Base-by-base conservation (phyloP, 1,140 invertebrate species). In the Drosophila watanabei region DNA sequence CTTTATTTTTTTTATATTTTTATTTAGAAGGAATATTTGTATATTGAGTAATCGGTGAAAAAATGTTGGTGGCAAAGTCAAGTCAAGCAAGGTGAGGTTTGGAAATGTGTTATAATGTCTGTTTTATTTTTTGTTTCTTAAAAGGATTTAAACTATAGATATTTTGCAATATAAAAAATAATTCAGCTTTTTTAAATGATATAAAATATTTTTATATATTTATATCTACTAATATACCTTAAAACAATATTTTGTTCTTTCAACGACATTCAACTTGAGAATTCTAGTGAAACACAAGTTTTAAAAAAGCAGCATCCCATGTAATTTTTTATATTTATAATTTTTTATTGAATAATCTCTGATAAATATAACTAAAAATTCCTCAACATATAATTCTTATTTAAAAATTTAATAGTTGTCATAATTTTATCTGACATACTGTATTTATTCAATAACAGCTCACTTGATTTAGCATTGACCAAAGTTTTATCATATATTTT, bases 31-130 rank as follows among this genome's bases (percentile, higher is more conserved):
- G 41, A 80, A 89, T 81, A 66, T 80, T 73, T 69, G 60, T 20
- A 37, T 71, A 78, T 81, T 88, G 80, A 88, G 80, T 75, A 88
- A 88, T 46, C 58, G 51, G n/a, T 13, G 2, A 32, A 45, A 54
- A 59, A 64, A 16, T 56, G 5, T 37, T 28, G 43, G 64, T 57
- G 41, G 56, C 41, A 61, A 63, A 71, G 61, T 60, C 49, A 59
- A 72, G 39, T 9, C 56, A 60, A 57, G 57, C 43, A 64, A 43
- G 65, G 62, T 70, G 69, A 16, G 9, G 16, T 24, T 56, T 32
- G 33, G 32, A 43, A 54, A 24, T 33, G 7, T 1, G 14, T 6
- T 28, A 20, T 24, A 24, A 13, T n/a, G 18, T 13, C 14, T 37
- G 0, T 37, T n/a, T 6, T 20, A 32, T 20, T 57, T 20, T 5